Percentiles rank a stretch among this genome's conserved stretches.
Conservation (phyloP, 2,113 vertebrate species). For the Pelusios castaneus region DNA sequence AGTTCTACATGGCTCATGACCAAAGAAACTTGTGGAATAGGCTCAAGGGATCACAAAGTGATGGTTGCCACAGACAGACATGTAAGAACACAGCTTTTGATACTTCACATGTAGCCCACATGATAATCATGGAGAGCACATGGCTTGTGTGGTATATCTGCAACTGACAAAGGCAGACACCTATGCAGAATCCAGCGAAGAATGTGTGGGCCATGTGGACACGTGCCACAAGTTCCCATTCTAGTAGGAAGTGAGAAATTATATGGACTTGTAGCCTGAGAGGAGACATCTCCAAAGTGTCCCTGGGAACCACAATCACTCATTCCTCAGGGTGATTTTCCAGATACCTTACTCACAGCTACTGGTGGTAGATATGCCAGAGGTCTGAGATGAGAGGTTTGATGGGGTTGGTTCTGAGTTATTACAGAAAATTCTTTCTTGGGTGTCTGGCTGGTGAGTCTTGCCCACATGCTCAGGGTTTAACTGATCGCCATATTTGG, state of each 20-base stretch:
- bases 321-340: background rate
- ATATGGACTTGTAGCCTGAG: fast-evolving
- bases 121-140: background rate
- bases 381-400: no score
- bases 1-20: background rate
- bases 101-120: background rate
- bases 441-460: no score
- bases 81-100: background rate
- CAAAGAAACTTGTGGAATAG: background rate
- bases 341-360: background rate
- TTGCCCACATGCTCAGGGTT: no score
- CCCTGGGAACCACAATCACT: background rate
- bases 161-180: fast-evolving
- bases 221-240: fast-evolving
- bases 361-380: no score
- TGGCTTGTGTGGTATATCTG: fast-evolving
- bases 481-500: no score
- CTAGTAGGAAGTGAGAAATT: background rate
- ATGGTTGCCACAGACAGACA: background rate
- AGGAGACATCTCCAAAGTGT: background rate
- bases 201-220: background rate
- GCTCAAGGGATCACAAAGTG: background rate
- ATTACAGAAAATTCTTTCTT: no score
- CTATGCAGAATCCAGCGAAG: background rate
- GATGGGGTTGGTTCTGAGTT: no score